These are phyloP conservation scores for Dryobates pubescens DNA, from an alignment of 2,797 vertebrate species.

Conservation along the genomic window DNA sequence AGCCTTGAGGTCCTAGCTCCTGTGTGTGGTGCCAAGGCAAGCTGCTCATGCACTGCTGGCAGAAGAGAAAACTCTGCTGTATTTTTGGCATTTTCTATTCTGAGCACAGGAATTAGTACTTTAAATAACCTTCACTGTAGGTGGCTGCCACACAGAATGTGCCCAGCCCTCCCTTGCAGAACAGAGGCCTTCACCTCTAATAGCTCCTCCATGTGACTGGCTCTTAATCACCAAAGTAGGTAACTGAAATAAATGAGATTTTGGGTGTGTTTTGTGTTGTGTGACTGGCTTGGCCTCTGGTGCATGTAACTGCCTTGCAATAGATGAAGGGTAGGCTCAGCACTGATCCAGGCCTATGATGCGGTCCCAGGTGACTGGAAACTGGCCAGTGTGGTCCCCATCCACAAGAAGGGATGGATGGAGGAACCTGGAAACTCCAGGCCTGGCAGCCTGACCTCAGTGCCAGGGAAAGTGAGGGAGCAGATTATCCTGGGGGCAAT, in stretches of 20 bases:
- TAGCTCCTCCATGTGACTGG: not conserved
- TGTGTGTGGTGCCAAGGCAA: slow-evolving; percentile 28
- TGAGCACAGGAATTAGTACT: slow-evolving; percentile 19
- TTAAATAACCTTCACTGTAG: slow-evolving; percentile 12
- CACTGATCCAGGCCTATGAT: no score
- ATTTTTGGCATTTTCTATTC: slow-evolving; percentile 57
- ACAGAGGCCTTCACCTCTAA: not conserved
- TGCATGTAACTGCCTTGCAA: not conserved
- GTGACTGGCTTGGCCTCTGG: not conserved
- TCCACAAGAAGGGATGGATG: no score
- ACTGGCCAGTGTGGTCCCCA: no score
- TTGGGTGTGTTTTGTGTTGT: not conserved
- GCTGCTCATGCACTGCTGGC: not conserved
- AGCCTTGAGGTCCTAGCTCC: not conserved
- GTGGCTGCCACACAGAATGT: not conserved
- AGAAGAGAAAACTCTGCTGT: slow-evolving; percentile 2
- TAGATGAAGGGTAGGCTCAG: not conserved
- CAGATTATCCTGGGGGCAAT: no score
- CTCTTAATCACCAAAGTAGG: not conserved
- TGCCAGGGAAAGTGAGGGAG: no score
- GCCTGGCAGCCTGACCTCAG: no score
- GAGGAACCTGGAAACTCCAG: no score
- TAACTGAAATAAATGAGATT: not conserved
- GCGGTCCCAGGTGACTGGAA: no score
- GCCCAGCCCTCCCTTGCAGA: not conserved